Base-by-base conservation (phyloP, 2,888 invertebrate species). In the Cyaniris semiargus region DNA sequence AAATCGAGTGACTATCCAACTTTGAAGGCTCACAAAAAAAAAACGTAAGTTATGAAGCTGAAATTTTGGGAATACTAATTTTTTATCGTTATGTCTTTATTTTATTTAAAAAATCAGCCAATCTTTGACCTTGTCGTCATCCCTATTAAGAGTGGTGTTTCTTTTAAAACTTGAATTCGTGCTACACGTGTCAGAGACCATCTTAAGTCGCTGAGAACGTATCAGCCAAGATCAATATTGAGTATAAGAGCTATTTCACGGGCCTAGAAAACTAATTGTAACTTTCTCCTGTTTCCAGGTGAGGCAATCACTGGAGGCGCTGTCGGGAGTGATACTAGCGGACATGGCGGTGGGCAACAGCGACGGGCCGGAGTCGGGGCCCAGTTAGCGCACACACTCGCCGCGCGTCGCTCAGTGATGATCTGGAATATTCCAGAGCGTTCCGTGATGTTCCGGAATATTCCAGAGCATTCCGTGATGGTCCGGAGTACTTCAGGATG, bases 251-350 rank as follows among this genome's bases (percentile, higher is more conserved):
- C 34, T 7, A 34, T 34, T 34, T 34, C 1, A 34, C 7, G 34
- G 7, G n/a, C 5, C 56, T 56, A 56, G 7, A 56, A 56, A 56
- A 8, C 6, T 6, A 58, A 21, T 56, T 48, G 10, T 48, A 15
- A n/a, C n/a, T n/a, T 3, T 4, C 60, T 21, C 21, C 60, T 3
- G 8, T 79, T 91, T 92, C 3, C 89, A 97, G 97, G 97, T 97
- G 79, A 95, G 97, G 80, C 96, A 97, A 88, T 97, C 97, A 77
- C 89, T 97, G 85, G 97, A 97, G 90, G 96, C 96, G 76, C 90
- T 97, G 81, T 97, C 97, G 31, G 95, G 96, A 81, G 95, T 97
- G 79, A 95, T 95, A 80, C 80, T 93, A 27, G 88, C 91, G 0
- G 93, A 94, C 79, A 88, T 92, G 88, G 87, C 86, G 77, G 92